Evolutionary conservation across 2,797 vertebrate genomes (phyloP), one percentile per base, ranked within the genome.

Genomic region (Remorina albescens): DNA sequence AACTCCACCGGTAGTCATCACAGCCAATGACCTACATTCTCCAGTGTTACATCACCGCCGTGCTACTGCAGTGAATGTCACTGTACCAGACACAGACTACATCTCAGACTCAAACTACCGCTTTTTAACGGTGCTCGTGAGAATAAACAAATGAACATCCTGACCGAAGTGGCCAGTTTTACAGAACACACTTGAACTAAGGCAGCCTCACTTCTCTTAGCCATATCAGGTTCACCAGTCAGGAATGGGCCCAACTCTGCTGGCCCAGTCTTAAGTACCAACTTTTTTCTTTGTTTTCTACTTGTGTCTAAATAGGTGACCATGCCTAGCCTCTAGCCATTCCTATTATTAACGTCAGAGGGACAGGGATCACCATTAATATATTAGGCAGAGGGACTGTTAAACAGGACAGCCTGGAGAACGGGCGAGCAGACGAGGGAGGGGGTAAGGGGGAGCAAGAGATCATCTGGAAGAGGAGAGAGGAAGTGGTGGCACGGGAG

Each of bases 331-430:
- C 84, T 89, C 66, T 92, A 90, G 86, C 76, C 70, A 78, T 84
- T 75, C 19, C 60, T 64, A 59, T 42, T 71, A 53, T 50, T 53
- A 57, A 71, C 12, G 56, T 62, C 34, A n/a, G 63, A 50, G 69
- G 55, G 64, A 50, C 68, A 23, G 64, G 66, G 62, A 50, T 81
- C 55, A 53, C 65, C 66, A 63, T 90, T 86, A 71, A 77, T 72
- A 68, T 71, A 80, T 57, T 89, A 47, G 58, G 75, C 62, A 67
- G 71, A 56, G 87, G 87, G 74, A 78, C 83, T 80, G 74, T 88
- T 88, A 84, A 89, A 85, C 78, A 36, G 82, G 94, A 83, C 94
- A 95, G 94, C 82, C 95, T 95, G 95, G 94, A 95, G 95, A 95
- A 95, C 93, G 94, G 95, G 77, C 80, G 93, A 92, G 94, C 93